Conservation (phyloP, 2,797 vertebrate genomes). For the Brachyalestes nurse region DNA sequence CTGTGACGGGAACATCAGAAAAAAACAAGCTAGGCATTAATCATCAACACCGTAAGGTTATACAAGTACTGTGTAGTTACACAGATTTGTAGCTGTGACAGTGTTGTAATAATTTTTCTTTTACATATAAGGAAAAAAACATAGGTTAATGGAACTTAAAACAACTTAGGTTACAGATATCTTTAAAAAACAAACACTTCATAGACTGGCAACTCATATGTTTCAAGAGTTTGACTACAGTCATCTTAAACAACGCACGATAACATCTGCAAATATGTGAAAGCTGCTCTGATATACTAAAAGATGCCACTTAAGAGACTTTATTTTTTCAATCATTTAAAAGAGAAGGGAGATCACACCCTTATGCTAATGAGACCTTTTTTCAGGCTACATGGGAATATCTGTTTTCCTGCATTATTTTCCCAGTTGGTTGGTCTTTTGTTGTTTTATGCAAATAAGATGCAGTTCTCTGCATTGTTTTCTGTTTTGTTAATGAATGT, state of each 20-base stretch:
- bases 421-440: neutral
- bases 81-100: too few relatives aligned
- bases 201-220: neutral
- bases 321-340: neutral
- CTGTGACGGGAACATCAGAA: constrained; percentile 68
- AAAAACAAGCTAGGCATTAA: neutral
- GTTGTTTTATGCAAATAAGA: constrained; percentile 1
- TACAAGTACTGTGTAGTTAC: neutral
- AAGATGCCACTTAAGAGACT: neutral
- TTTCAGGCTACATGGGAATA: neutral
- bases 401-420: constrained; percentile 5
- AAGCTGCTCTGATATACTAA: constrained; percentile 1
- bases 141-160: too few relatives aligned
- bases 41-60: neutral
- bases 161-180: too few relatives aligned
- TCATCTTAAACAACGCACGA: neutral
- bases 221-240: neutral
- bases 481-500: neutral
- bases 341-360: constrained; percentile 5
- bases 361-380: constrained; percentile 35
- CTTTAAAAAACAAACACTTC: too few relatives aligned
- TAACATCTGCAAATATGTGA: constrained; percentile 11
- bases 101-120: too few relatives aligned
- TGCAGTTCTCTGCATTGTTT: neutral
- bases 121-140: too few relatives aligned